Base-by-base conservation (phyloP, 2,797 vertebrate genomes). In the Glyptemys insculpta region DNA sequence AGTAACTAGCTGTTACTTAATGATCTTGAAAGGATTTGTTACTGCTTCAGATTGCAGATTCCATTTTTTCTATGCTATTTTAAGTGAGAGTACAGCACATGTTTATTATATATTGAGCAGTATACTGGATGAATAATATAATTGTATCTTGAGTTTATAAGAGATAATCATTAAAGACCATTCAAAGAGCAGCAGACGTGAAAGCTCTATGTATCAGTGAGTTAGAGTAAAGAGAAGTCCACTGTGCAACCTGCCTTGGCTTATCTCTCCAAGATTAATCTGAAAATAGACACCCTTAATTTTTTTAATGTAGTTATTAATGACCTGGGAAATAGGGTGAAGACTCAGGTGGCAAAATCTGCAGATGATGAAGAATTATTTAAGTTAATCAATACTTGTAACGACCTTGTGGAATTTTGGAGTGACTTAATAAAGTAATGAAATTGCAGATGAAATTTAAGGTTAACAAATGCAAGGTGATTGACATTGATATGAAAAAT, bases 21-120 rank as follows among this genome's bases (percentile, higher is more conserved):
- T 52, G 56, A 81, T 68, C 83, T 81, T 97, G 90, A 89, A 34
- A 95, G 29, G 96, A 81, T 95, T 86, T 47, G 2, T 50, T 81
- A 44, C 65, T 93, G 56, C 53, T 81, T 95, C 79, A 96, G 57
- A 83, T 18, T 50, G 1, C 89, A 81, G 11, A 79, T 52, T 81
- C 23, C 44, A 54, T 1, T 85, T 94, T 90, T 93, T 59, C 78
- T 29, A 15, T 19, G 16, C 6, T 53, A 25, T 50, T 79, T 87
- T 65, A 87, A 25, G 5, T 25, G 27, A 25, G 11, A 76, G 76
- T 76, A 16, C 2, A 10, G 14, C 2, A 41, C 12, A 1, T 83
- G 8, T 50, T 94, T 87, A 74, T 88, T 81, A 7, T 89, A 7
- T 8, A 8, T 76, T 41, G 12, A 6, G 4, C 29, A 57, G 23